Conservation (phyloP, 1,140 invertebrate species). For the Brachionus asplanchnoidis region DNA sequence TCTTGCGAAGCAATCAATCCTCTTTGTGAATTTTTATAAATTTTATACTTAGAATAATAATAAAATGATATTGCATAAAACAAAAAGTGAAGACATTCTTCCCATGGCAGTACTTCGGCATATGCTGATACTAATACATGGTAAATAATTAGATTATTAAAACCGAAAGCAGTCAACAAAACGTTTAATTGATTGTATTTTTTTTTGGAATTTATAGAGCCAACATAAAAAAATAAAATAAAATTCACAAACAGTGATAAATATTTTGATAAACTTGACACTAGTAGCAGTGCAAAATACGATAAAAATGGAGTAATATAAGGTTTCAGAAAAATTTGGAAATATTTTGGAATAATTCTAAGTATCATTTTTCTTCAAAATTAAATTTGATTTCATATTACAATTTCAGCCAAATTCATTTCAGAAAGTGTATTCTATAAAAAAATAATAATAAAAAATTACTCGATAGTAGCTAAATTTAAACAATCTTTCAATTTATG, state of each 20-base stretch:
- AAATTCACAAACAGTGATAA: background rate
- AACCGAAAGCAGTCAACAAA: background rate
- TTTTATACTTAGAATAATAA: background rate
- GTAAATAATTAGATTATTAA: background rate
- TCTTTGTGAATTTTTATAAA: background rate
- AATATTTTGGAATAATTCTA: background rate
- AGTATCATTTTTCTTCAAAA: background rate
- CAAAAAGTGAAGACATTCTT: background rate
- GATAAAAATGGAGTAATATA: background rate
- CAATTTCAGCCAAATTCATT: background rate
- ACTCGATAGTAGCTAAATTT: background rate
- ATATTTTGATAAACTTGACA: background rate
- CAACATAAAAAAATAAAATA: background rate
- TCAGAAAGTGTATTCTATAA: background rate
- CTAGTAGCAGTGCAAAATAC: background rate
- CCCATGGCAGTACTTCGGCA: slow-evolving; percentile 33
- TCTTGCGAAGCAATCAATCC: background rate
- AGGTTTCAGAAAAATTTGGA: background rate
- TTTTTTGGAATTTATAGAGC: slow-evolving; percentile 2
- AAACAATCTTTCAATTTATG: background rate
- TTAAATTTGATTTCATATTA: background rate
- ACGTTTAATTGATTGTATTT: background rate
- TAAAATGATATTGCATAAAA: slow-evolving; percentile 12
- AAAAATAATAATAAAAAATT: background rate
- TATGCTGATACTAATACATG: slow-evolving; percentile 11